phyloP scores from a whole-genome alignment of 2,888 invertebrate genomes.

The Drosophila neoperkinsi region DNA sequence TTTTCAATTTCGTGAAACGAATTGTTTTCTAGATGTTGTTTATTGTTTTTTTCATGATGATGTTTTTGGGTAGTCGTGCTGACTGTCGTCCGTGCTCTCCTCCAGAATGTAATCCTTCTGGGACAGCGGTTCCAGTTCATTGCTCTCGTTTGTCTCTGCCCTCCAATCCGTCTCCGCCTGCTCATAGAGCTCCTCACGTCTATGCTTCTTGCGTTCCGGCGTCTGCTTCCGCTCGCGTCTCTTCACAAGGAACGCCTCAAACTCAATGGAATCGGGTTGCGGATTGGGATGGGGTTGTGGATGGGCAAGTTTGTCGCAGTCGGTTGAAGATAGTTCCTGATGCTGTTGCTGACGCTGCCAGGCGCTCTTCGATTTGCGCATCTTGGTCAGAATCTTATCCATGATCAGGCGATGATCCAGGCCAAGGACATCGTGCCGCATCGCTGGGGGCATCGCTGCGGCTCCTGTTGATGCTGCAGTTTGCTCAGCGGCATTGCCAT shows the following conservation, averaged over 20 bases:
- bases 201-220: slow-evolving; percentile 69
- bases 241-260: slow-evolving; percentile 68
- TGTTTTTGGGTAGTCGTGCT: not conserved
- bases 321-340: not conserved
- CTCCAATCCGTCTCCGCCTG: slow-evolving; percentile 7
- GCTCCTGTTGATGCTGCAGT: slow-evolving; percentile 79
- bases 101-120: slow-evolving; percentile 78
- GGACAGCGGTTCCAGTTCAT: slow-evolving; percentile 35
- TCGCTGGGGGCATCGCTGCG: slow-evolving; percentile 86
- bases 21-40: not conserved
- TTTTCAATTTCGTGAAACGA: not conserved
- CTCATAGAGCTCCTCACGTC: slow-evolving; percentile 20
- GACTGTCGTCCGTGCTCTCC: slow-evolving; percentile 34
- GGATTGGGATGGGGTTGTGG: not conserved
- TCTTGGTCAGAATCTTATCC: slow-evolving; percentile 86
- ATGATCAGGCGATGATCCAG: slow-evolving; percentile 89
- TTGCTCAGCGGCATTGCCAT: slow-evolving; percentile 35
- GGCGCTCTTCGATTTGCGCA: slow-evolving; percentile 86
- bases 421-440: slow-evolving; percentile 90
- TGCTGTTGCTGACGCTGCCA: slow-evolving; percentile 83
- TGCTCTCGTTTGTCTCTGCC: slow-evolving; percentile 15
- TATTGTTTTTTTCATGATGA: not conserved
- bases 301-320: not conserved
- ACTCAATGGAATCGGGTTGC: slow-evolving; percentile 22
- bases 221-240: slow-evolving; percentile 62